Evolutionary conservation across 2,113 vertebrate species (phyloP).

Genomic region (Anhinga anhinga): DNA sequence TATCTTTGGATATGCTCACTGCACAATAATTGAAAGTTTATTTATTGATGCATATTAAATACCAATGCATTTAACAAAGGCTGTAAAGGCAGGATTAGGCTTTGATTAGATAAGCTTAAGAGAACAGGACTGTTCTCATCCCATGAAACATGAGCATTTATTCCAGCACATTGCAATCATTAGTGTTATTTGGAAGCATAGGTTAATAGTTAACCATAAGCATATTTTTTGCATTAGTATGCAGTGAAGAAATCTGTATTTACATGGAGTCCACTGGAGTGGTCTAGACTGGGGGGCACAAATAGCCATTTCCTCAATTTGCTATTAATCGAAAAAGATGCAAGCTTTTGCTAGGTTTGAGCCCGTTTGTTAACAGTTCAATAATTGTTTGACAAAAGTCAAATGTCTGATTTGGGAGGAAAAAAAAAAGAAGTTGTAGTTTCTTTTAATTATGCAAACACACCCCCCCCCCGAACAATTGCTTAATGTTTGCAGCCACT

Average conservation of each 20-base stretch:
- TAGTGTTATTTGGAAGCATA: slow-evolving; percentile 60
- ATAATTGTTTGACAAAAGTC: neutral
- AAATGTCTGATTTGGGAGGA: neutral
- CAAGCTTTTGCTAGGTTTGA: neutral
- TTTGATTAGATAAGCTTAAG: slow-evolving; percentile 70
- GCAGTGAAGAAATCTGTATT: slow-evolving; percentile 34
- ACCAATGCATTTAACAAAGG: slow-evolving; percentile 57
- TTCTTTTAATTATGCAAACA: neutral
- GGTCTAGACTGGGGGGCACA: neutral
- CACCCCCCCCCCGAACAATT: neutral
- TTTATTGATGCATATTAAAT: slow-evolving; percentile 74
- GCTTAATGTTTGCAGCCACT: neutral
- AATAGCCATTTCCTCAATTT: slow-evolving; percentile 11
- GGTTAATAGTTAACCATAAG: slow-evolving; percentile 61
- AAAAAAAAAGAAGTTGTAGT: neutral
- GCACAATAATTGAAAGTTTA: slow-evolving; percentile 74
- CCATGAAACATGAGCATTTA: slow-evolving; percentile 56
- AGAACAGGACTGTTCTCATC: slow-evolving; percentile 40
- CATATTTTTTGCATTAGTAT: slow-evolving; percentile 49
- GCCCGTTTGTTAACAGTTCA: neutral
- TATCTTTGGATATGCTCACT: slow-evolving; percentile 62
- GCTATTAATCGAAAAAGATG: neutral
- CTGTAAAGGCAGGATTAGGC: slow-evolving; percentile 58
- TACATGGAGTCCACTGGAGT: neutral
- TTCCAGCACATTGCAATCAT: slow-evolving; percentile 53